These are phyloP conservation scores for Corythornis vintsioides DNA, from an alignment of 2,113 vertebrate genomes.

Conservation along the genomic window DNA sequence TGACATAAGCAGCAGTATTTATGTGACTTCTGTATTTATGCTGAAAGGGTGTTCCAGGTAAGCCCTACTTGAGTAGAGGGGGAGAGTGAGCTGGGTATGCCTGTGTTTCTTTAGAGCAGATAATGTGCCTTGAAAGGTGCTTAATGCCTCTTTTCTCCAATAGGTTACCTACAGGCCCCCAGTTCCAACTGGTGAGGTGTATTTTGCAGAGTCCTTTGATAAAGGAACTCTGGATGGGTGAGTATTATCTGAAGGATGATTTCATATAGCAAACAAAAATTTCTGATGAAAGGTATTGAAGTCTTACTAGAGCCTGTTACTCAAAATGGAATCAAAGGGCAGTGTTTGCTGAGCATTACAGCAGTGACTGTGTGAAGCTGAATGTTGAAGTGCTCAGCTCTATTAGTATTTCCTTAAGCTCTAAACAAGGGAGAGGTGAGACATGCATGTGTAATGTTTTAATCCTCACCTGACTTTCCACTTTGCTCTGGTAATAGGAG, in stretches of 20 bases:
- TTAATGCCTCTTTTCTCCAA: neutral
- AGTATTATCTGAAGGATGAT: constrained; percentile 44
- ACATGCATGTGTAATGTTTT: neutral
- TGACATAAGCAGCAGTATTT: neutral
- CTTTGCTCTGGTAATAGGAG: neutral
- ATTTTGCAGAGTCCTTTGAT: constrained; percentile 93
- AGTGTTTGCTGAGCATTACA: neutral
- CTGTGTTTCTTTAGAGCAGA: neutral
- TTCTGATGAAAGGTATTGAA: neutral
- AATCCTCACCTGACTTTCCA: neutral
- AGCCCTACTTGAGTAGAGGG: neutral
- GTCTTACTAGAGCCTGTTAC: neutral
- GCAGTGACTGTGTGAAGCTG: neutral
- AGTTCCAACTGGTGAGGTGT: constrained; percentile 91
- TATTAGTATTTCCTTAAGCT: neutral
- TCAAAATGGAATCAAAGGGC: neutral
- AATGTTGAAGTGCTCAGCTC: neutral
- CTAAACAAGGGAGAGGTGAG: neutral
- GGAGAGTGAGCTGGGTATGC: neutral
- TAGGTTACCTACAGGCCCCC: constrained; percentile 95
- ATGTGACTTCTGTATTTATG: neutral
- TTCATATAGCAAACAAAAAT: neutral
- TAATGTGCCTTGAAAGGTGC: neutral
- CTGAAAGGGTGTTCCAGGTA: neutral
- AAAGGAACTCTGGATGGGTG: constrained; percentile 92